These are phyloP conservation scores for Hirtodrosophila alboralis DNA, from an alignment of 2,888 invertebrate species.

Conservation along the genomic window DNA sequence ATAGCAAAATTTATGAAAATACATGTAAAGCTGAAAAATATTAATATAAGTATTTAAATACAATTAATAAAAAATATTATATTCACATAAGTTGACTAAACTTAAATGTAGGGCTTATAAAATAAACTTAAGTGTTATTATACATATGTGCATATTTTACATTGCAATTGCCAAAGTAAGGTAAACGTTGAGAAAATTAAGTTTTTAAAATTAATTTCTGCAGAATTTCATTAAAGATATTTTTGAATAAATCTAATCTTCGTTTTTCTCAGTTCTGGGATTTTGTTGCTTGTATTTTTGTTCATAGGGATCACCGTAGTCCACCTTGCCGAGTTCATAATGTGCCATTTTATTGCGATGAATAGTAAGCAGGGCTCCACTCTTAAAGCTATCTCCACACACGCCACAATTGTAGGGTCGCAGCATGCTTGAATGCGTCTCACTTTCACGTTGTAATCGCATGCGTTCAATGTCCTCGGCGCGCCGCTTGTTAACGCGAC, in stretches of 20 bases:
- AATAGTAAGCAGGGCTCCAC: slow-evolving; percentile 57
- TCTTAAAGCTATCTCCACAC: slow-evolving; percentile 52
- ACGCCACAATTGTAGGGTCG: slow-evolving; percentile 56
- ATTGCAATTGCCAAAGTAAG: too few species aligned
- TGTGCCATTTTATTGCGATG: slow-evolving; percentile 65
- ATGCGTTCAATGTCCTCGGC: slow-evolving; percentile 59
- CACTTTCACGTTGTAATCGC: slow-evolving; percentile 34
- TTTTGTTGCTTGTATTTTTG: slow-evolving; percentile 35
- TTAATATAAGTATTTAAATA: not conserved
- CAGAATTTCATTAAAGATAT: not conserved
- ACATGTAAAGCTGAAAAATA: not conserved
- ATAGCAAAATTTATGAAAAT: not conserved
- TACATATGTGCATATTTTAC: too few species aligned
- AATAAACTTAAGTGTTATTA: too few species aligned
- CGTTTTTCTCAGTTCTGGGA: not conserved
- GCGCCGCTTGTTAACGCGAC: slow-evolving; percentile 68
- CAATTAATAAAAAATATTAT: too few species aligned
- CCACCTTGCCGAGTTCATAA: slow-evolving; percentile 49
- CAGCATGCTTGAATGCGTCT: not conserved
- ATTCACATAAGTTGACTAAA: too few species aligned
- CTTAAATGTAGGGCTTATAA: too few species aligned
- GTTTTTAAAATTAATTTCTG: not conserved
- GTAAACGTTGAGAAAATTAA: too few species aligned
- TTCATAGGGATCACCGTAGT: slow-evolving; percentile 59
- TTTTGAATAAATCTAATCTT: slow-evolving; percentile 10